Percentiles rank a stretch among this genome's conserved stretches.
phyloP scores from a whole-genome alignment of 2,888 invertebrate species.

The Toxonevra muliebris region DNA sequence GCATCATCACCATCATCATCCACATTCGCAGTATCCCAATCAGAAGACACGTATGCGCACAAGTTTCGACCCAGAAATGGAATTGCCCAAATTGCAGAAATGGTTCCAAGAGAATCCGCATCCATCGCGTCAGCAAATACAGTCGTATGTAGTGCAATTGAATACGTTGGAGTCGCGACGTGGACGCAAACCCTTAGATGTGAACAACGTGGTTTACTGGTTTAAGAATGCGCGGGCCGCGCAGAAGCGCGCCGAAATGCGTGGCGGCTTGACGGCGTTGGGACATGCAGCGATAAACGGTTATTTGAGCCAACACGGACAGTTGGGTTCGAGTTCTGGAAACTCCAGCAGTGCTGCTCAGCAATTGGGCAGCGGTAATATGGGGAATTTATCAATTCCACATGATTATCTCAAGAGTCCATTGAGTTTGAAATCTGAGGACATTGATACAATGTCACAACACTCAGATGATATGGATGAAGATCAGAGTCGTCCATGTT shows the following conservation, averaged over 20 bases:
- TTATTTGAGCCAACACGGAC: conserved; percentile 60
- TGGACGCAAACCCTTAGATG: conserved; percentile 92
- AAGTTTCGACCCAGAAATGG: conserved; percentile 96
- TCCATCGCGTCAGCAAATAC: conserved; percentile 95
- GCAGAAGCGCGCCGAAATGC: conserved; percentile 87
- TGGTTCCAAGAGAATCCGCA: conserved; percentile 99
- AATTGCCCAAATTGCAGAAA: conserved; percentile 92
- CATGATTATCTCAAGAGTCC: conserved; percentile 75
- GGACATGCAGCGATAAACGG: conserved; percentile 63
- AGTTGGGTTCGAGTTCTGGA: conserved; percentile 55
- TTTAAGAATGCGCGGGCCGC: conserved; percentile 98
- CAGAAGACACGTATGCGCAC: conserved; percentile 96
- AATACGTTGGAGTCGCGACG: conserved; percentile 91
- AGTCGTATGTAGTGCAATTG: conserved; percentile 92
- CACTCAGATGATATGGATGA: conserved; percentile 73
- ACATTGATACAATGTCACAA: conserved; percentile 75
- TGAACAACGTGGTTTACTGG: conserved; percentile 96
- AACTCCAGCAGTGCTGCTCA: conserved; percentile 54
- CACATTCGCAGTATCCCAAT: conserved; percentile 71
- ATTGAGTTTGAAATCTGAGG: conserved; percentile 69
- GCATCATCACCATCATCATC: conserved; percentile 66
- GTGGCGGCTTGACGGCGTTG: conserved; percentile 66
- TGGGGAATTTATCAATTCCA: conserved; percentile 68
- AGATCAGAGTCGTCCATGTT: conserved; percentile 73
- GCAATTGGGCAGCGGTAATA: conserved; percentile 39